These are phyloP conservation scores for Phoebastria nigripes DNA, from an alignment of 2,797 vertebrate species.

Conservation along the genomic window DNA sequence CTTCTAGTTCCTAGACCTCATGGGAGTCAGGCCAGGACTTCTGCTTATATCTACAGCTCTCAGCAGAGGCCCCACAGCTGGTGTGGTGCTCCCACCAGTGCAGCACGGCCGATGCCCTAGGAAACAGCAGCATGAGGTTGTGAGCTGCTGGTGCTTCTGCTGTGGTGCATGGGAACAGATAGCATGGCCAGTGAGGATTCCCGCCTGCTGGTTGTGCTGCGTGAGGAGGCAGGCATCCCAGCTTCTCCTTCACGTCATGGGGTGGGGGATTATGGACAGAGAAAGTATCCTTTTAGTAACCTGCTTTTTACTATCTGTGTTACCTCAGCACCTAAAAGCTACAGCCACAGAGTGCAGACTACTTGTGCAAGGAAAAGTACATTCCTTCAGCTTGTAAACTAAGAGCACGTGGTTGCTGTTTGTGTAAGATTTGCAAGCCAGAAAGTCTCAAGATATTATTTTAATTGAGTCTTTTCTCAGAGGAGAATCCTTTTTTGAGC, in stretches of 20 bases:
- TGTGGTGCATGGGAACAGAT: accelerated
- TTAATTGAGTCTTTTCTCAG: background rate
- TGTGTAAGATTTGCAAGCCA: background rate
- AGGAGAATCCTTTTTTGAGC: background rate
- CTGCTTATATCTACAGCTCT: background rate
- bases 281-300: background rate
- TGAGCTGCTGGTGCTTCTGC: background rate
- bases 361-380: background rate
- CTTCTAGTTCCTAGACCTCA: background rate
- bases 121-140: background rate
- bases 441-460: background rate
- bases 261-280: background rate
- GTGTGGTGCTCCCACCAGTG: background rate
- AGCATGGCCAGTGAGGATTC: accelerated
- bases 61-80: background rate
- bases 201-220: background rate
- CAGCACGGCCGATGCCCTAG: accelerated
- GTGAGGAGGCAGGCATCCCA: background rate
- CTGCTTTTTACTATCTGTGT: background rate
- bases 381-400: background rate
- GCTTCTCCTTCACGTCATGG: background rate
- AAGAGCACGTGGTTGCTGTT: background rate
- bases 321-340: background rate
- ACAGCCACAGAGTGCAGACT: background rate
- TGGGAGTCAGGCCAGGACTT: background rate